Conservation (phyloP, 2,797 vertebrate genomes). For the Monodelphis domestica region DNA sequence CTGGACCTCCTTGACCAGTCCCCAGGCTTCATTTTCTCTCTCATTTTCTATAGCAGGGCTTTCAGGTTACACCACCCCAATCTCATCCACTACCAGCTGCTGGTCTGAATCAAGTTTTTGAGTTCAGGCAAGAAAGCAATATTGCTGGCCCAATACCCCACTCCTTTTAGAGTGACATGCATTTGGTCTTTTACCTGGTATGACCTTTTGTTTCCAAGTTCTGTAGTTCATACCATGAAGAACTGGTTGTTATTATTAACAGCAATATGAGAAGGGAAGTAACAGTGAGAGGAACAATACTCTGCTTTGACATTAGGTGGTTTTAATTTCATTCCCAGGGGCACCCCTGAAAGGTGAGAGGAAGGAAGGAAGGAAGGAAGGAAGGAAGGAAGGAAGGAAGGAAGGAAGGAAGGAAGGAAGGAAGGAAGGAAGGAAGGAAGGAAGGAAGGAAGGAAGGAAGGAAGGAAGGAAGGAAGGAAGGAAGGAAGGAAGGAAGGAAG, state of each 20-base stretch:
- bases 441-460: neutral
- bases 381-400: neutral
- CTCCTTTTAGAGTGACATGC: neutral
- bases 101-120: neutral
- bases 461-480: too few species aligned
- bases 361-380: neutral
- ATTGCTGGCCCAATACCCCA: neutral
- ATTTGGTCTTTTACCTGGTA: neutral
- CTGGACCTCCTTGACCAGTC: too few species aligned
- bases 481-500: neutral
- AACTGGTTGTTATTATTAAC: neutral
- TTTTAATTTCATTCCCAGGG: neutral
- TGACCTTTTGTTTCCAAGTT: neutral
- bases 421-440: neutral
- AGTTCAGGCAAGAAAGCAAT: neutral
- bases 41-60: too few species aligned
- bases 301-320: neutral
- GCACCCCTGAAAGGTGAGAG: neutral
- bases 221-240: neutral
- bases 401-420: too few species aligned
- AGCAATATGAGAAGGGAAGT: neutral
- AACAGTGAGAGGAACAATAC: neutral
- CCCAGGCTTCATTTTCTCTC: too few species aligned
- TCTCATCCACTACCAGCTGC: neutral
- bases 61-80: too few species aligned